phyloP scores from a whole-genome alignment of 1,140 invertebrate species.

The Philaenus spumarius region DNA sequence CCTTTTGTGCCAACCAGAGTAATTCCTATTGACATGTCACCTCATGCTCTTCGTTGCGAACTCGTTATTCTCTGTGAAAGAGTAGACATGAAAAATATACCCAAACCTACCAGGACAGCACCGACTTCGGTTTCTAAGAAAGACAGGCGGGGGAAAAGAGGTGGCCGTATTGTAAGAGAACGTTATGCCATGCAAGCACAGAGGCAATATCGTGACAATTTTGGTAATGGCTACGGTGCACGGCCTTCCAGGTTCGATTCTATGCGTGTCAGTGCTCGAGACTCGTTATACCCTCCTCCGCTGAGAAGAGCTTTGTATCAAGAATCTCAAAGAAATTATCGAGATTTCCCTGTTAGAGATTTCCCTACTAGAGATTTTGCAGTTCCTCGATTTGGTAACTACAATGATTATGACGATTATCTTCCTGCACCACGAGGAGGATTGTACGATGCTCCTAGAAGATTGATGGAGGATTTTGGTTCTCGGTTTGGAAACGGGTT shows the following conservation, averaged over 20 bases:
- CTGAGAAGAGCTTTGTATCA: constrained; percentile 7
- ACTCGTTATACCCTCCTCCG: constrained; percentile 11
- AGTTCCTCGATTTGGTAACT: background rate
- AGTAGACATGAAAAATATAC: constrained; percentile 20
- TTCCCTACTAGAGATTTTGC: too few species aligned
- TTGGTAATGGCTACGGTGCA: background rate
- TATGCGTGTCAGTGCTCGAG: background rate
- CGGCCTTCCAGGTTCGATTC: background rate
- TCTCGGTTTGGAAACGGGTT: background rate
- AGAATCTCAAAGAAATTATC: background rate
- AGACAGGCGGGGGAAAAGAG: background rate
- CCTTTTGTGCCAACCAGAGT: constrained; percentile 75
- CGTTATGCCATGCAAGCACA: background rate
- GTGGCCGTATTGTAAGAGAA: background rate
- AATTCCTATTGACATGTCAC: constrained; percentile 89
- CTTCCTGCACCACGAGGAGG: too few species aligned
- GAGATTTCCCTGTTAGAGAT: too few species aligned
- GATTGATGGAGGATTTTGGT: background rate
- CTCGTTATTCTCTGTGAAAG: constrained; percentile 76
- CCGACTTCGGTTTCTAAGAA: too few species aligned
- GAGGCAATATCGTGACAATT: background rate
- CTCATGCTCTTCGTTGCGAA: constrained; percentile 86
- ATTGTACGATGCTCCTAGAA: background rate
- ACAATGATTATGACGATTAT: background rate
- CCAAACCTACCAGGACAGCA: background rate